Percentiles rank a stretch among this genome's conserved stretches.
Conservation (phyloP, 2,888 invertebrate species). For the Pristionchus japonicus region DNA sequence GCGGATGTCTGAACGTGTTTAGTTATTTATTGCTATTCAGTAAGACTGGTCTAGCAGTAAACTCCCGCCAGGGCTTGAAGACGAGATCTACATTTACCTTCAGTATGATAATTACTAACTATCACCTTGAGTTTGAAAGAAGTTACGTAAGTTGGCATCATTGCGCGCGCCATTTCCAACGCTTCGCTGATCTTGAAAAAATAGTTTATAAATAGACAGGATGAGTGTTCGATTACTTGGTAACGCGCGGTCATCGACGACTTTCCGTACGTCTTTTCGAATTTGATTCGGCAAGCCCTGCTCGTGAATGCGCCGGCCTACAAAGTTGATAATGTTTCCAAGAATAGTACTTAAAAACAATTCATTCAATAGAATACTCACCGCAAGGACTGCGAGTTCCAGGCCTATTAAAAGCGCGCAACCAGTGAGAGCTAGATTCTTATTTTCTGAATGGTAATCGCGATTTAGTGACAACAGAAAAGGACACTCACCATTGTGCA, state of each 20-base stretch:
- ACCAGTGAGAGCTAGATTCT: not conserved
- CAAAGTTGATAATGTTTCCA: too few relatives aligned
- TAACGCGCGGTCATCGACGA: not conserved
- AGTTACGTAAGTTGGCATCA: not conserved
- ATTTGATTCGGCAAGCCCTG: not conserved
- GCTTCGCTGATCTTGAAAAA: not conserved
- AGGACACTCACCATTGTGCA: not conserved
- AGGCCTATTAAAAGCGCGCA: not conserved
- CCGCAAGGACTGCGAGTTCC: not conserved
- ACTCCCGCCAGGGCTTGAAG: too few relatives aligned
- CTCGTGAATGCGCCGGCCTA: not conserved
- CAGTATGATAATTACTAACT: not conserved
- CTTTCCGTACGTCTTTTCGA: not conserved
- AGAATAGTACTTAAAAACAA: too few relatives aligned
- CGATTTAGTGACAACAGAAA: not conserved
- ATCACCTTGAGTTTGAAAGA: not conserved
- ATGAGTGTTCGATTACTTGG: not conserved
- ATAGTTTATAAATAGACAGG: not conserved
- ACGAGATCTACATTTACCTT: too few relatives aligned
- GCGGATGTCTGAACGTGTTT: not conserved
- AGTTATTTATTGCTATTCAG: not conserved
- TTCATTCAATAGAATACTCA: not conserved
- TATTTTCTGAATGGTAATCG: not conserved
- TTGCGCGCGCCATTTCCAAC: not conserved
- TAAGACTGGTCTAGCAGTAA: too few relatives aligned